Conservation (phyloP, 2,113 vertebrate species). For the Cynopterus brachyotis region DNA sequence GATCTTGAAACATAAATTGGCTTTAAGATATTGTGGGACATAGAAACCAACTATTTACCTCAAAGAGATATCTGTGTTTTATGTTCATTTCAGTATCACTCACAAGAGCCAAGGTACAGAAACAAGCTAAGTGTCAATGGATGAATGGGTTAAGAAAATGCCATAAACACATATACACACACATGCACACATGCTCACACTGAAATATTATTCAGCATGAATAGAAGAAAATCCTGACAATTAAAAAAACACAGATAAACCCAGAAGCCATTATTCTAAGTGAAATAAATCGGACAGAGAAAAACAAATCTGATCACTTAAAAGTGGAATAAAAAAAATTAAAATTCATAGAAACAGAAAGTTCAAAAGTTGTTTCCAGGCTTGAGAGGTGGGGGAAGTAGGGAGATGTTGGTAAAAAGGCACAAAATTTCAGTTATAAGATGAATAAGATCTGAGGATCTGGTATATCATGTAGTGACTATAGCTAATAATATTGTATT, state of each 20-base stretch:
- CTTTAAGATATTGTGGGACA: neutral
- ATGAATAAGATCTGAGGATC: neutral
- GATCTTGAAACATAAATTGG: neutral
- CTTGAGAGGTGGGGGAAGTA: neutral
- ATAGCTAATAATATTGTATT: neutral
- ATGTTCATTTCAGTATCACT: neutral
- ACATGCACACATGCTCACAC: neutral
- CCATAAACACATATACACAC: neutral
- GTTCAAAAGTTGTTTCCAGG: neutral
- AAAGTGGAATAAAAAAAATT: neutral
- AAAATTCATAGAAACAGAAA: neutral
- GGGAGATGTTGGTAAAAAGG: neutral
- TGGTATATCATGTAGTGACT: neutral
- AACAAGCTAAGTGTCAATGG: neutral
- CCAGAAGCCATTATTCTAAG: neutral
- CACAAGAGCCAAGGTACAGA: neutral
- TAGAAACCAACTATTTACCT: neutral
- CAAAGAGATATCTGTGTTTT: neutral
- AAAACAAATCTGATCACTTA: neutral
- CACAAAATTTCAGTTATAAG: neutral
- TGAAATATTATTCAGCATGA: neutral
- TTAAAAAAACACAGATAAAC: neutral
- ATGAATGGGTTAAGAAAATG: neutral
- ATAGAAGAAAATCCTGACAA: neutral
- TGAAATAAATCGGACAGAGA: neutral